Conservation (phyloP, 2,888 invertebrate genomes). For the Schrankia costaestrigalis region DNA sequence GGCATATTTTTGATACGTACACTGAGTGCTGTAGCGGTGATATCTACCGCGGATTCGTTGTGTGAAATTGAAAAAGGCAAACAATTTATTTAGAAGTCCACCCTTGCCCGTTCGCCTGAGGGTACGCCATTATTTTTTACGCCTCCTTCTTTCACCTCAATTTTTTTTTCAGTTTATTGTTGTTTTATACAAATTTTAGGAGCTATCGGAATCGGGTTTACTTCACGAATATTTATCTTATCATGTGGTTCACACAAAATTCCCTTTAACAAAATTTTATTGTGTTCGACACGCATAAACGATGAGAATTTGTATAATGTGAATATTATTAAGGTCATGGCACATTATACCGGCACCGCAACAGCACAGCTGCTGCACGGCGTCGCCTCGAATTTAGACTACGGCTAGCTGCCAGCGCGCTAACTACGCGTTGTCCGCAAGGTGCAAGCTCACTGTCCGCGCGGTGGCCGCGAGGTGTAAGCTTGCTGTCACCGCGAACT, state of each 20-base stretch:
- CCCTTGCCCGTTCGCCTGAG: constrained; percentile 50
- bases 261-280: constrained; percentile 8
- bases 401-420: no score
- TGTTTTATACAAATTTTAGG: constrained; percentile 69
- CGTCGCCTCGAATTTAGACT: no score
- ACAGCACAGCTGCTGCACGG: no score
- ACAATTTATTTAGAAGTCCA: constrained; percentile 68
- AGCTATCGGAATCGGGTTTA: constrained; percentile 41
- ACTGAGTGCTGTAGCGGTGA: constrained; percentile 18
- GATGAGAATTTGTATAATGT: no score
- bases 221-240: constrained; percentile 41
- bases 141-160: constrained; percentile 64
- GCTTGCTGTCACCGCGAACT: no score
- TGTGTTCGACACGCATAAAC: constrained; percentile 12
- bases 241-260: constrained; percentile 26
- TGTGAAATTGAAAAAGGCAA: constrained; percentile 68
- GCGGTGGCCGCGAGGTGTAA: no score
- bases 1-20: constrained; percentile 21
- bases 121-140: constrained; percentile 74
- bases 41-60: constrained; percentile 30
- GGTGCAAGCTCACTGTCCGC: no score
- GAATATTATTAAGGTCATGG: no score
- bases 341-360: no score
- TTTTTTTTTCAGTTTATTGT: constrained; percentile 67
- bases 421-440: no score